A percentile compares a stretch with the other conserved stretches of the same genome.
Evolutionary conservation across 2,888 invertebrate species (phyloP).

Genomic region (Octonoba sinensis): DNA sequence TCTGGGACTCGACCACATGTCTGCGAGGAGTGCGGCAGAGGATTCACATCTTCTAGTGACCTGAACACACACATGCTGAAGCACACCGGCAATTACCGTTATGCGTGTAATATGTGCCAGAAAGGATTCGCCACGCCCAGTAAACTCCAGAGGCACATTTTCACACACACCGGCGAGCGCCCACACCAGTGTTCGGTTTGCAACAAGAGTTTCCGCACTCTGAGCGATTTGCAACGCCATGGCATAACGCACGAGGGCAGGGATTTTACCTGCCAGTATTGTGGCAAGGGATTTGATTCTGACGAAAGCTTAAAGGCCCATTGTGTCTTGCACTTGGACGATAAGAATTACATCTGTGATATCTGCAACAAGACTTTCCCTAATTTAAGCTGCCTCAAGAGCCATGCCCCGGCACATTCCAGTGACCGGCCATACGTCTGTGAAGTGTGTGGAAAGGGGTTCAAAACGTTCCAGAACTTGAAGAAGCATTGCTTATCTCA

Average conservation of each 20-base stretch:
- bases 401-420: neutral
- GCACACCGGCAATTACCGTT: constrained; percentile 19
- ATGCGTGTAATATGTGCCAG: constrained; percentile 1
- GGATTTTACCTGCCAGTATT: constrained; percentile 12
- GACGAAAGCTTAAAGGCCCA: neutral
- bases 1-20: constrained; percentile 5
- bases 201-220: constrained; percentile 7
- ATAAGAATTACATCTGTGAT: neutral
- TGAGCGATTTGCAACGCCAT: constrained; percentile 16
- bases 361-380: constrained; percentile 9
- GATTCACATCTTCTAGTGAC: constrained; percentile 7
- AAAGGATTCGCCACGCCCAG: constrained; percentile 19
- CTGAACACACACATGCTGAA: constrained; percentile 6
- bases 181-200: neutral
- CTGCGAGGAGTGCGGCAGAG: constrained; percentile 8
- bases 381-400: neutral
- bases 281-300: constrained; percentile 9
- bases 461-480: constrained; percentile 14
- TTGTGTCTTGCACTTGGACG: constrained; percentile 9
- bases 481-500: constrained; percentile 14
- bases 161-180: constrained; percentile 13
- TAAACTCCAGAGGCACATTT: constrained; percentile 13
- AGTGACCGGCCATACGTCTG: constrained; percentile 24
- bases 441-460: constrained; percentile 21
- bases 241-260: constrained; percentile 4